Base-by-base conservation (phyloP, 2,113 vertebrate genomes). In the Engraulis encrasicolus region DNA sequence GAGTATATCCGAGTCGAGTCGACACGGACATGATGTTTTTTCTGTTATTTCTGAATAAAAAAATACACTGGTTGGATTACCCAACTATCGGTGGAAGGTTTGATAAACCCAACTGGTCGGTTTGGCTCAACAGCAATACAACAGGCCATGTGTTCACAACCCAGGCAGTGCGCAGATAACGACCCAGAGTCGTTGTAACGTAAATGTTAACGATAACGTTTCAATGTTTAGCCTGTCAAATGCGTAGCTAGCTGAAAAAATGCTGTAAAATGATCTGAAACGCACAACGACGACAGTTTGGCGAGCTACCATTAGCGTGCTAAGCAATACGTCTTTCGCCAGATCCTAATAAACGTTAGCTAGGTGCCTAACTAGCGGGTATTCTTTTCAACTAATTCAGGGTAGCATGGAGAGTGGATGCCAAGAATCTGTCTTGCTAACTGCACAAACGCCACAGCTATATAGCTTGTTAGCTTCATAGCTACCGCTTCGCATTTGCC, bases 401-500 rank as follows among this genome's bases (percentile, higher is more conserved):
- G 66, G 31, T 74, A 34, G 66, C 66, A 74, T 27, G 66, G 58
- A 34, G 66, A 74, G 15, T 74, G 31, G 66, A 74, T 74, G 66
- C 66, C 66, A 34, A 12, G 27, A 74, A 23, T 61, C 58, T 61
- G n/a, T 61, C 66, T 2, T 34, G 31, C 66, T 36, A 74, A 27
- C 66, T 74, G 31, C 74, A 37, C 50, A 14, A 38, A 74, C 80
- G 78, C 66, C 66, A 78, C 61, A 82, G 37, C 37, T 58, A 48
- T 78, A 38, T 82, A 40, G 78, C 77, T 66, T 50, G 54, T 34
- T 82, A 90, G 92, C 88, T 91, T 90, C 86, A 86, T 90, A 85
- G 91, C 90, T 92, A 91, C 83, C 83, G 87, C 82, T 93, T 92
- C 91, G 89, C 84, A 85, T 84, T 87, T 88, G 82, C 88, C 92